A percentile compares a stretch with the other conserved stretches of the same genome.
Evolutionary conservation across 1,140 invertebrate species (phyloP).

Genomic region (Hyles euphorbiae): DNA sequence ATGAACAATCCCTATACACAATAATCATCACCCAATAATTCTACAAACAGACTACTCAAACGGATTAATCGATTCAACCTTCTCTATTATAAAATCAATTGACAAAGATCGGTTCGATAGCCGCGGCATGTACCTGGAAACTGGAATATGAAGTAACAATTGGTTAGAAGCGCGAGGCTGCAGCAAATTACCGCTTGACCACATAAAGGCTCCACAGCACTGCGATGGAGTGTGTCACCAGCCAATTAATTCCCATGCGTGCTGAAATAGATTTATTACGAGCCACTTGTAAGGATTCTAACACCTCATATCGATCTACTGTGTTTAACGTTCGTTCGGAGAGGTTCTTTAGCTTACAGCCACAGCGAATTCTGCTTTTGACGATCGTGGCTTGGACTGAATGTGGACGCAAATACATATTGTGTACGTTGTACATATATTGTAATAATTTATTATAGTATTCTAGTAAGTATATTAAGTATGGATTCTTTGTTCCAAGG

Average conservation of each 20-base stretch:
- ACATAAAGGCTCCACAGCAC: constrained; percentile 25
- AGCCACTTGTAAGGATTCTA: constrained; percentile 47
- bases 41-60: no score
- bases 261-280: constrained; percentile 54
- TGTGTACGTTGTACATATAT: no score
- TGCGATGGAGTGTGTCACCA: constrained; percentile 20
- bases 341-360: constrained; percentile 2
- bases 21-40: no score
- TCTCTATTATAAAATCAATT: no score
- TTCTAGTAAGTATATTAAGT: no score
- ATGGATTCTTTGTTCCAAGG: no score
- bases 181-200: constrained; percentile 40
- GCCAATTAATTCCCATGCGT: constrained; percentile 54
- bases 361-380: not conserved
- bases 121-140: not conserved
- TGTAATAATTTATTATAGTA: no score
- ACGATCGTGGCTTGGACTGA: no score
- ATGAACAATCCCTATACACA: no score
- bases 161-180: constrained; percentile 22
- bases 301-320: constrained; percentile 29
- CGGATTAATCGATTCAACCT: no score
- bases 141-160: constrained; percentile 17
- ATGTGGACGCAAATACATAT: no score
- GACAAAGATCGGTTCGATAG: no score
- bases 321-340: constrained; percentile 20